phyloP scores from a whole-genome alignment of 2,797 vertebrate species.

The Acanthornis magna region DNA sequence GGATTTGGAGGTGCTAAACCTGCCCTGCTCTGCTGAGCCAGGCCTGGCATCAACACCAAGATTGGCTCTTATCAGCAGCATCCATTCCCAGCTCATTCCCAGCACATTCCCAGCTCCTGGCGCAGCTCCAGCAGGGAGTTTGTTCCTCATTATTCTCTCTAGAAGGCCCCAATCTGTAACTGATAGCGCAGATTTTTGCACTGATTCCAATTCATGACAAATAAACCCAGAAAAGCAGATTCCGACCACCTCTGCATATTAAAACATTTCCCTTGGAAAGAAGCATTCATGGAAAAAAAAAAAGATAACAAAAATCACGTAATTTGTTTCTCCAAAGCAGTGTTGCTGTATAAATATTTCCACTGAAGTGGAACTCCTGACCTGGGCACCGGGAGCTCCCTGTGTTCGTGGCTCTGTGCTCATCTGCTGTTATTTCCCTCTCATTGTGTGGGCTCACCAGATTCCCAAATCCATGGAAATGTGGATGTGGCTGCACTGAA shows the following conservation, averaged over 20 bases:
- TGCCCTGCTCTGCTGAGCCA: not conserved
- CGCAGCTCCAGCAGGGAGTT: not conserved
- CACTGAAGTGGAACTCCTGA: not conserved
- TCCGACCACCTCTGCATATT: not conserved
- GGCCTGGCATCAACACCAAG: not conserved
- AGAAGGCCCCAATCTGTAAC: not conserved
- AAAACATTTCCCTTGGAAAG: not conserved
- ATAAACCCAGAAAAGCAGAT: not conserved
- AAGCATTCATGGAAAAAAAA: not conserved
- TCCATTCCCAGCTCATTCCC: not conserved
- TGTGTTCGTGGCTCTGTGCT: not conserved
- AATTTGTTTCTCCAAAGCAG: not conserved
- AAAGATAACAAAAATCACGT: not conserved
- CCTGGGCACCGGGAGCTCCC: not conserved
- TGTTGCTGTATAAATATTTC: not conserved
- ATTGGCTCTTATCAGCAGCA: not conserved
- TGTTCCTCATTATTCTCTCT: not conserved
- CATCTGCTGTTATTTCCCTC: not conserved
- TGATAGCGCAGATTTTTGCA: slow-evolving; percentile 1
- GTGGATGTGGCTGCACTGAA: not conserved
- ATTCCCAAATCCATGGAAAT: not conserved
- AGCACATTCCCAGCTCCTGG: not conserved
- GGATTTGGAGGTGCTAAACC: rapidly evolving
- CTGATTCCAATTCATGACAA: slow-evolving; percentile 27
- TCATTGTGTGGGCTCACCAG: not conserved